phyloP scores from a whole-genome alignment of 2,113 vertebrate genomes.

The Aldabrachelys gigantea region DNA sequence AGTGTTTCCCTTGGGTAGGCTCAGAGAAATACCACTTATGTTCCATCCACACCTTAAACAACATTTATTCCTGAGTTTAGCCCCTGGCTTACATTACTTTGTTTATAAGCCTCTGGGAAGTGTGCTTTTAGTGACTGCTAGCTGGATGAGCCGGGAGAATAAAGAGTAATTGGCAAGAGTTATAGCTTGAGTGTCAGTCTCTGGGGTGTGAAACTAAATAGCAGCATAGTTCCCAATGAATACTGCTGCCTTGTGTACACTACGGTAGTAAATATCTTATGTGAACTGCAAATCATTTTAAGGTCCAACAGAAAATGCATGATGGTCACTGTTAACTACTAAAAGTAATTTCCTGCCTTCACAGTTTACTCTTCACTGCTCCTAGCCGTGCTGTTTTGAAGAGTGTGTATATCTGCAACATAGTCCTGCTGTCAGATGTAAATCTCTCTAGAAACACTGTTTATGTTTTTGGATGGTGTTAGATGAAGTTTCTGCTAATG shows the following conservation, averaged over 20 bases:
- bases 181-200: not conserved
- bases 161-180: not conserved
- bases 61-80: too few species aligned
- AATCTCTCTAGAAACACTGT: not conserved
- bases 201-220: not conserved
- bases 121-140: not conserved
- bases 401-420: not conserved
- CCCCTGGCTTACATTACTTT: too few species aligned
- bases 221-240: not conserved
- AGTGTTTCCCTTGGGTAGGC: too few species aligned
- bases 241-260: not conserved
- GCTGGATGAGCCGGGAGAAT: not conserved
- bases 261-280: not conserved
- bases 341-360: not conserved
- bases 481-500: not conserved
- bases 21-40: too few species aligned
- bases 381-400: accelerated
- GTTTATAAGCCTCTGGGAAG: not conserved
- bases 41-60: too few species aligned
- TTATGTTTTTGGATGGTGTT: not conserved
- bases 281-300: not conserved
- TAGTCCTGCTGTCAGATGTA: not conserved
- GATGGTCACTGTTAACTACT: not conserved
- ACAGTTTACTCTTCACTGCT: not conserved
- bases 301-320: not conserved